Percentiles rank a stretch among this genome's conserved stretches.
Evolutionary conservation across 2,797 vertebrate genomes (phyloP).

Genomic region (Anguilla pacifica): DNA sequence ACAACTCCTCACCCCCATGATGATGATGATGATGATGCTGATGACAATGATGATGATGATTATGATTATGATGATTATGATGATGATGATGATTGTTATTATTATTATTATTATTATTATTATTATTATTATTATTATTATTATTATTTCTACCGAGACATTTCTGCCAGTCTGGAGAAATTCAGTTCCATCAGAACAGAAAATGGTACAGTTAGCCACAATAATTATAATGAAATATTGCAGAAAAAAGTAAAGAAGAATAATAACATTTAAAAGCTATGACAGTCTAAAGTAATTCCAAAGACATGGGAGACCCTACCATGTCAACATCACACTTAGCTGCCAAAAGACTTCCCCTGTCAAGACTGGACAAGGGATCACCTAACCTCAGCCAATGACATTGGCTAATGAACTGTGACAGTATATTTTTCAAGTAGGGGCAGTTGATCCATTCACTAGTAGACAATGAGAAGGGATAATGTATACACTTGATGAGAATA

Average conservation of each 20-base stretch:
- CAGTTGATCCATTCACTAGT: background rate
- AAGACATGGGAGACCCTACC: constrained; percentile 27
- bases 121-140: no score
- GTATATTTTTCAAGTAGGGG: background rate
- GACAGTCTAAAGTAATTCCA: constrained; percentile 18
- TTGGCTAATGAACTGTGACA: background rate
- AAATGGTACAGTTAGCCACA: constrained; percentile 48
- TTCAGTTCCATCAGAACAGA: constrained; percentile 44
- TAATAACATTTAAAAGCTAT: constrained; percentile 46
- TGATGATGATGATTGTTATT: no score
- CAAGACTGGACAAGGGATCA: background rate
- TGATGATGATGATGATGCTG: no score
- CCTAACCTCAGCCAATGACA: background rate
- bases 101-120: no score
- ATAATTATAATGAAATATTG: constrained; percentile 51
- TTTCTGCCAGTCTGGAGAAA: constrained; percentile 35
- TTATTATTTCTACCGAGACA: background rate
- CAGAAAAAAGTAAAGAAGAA: constrained; percentile 52
- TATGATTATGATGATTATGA: no score
- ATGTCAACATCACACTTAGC: constrained; percentile 51
- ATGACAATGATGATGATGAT: no score
- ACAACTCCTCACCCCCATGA: no score
- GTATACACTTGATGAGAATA: background rate
- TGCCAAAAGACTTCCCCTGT: background rate
- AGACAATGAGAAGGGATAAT: background rate